These are phyloP conservation scores for Zaprionus taronus DNA, from an alignment of 1,140 invertebrate genomes.

Conservation along the genomic window DNA sequence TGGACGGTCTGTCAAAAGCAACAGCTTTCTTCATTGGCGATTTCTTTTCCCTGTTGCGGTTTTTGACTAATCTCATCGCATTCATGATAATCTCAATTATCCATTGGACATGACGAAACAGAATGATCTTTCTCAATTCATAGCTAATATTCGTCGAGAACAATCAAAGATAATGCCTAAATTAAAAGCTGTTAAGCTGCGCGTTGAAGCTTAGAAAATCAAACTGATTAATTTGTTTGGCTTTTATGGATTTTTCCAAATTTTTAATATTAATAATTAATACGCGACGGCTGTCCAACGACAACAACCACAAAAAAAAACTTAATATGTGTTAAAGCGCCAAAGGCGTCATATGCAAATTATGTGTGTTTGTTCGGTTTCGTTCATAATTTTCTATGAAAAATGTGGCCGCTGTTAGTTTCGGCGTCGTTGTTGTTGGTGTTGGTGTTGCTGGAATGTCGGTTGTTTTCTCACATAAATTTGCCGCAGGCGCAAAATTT, in stretches of 20 bases:
- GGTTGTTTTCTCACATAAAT: slow-evolving; percentile 79
- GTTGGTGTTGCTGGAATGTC: slow-evolving; percentile 18
- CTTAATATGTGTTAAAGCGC: slow-evolving; percentile 54
- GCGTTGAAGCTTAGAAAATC: slow-evolving; percentile 49
- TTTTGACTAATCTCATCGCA: slow-evolving; percentile 3
- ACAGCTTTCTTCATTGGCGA: neutral
- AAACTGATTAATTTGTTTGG: slow-evolving; percentile 72
- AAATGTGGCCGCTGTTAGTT: slow-evolving; percentile 55
- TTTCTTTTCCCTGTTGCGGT: slow-evolving; percentile 14
- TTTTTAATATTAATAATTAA: slow-evolving; percentile 75
- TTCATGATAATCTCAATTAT: slow-evolving; percentile 48
- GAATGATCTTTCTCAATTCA: slow-evolving; percentile 55
- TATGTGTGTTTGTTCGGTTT: slow-evolving; percentile 51
- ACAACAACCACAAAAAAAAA: slow-evolving; percentile 1
- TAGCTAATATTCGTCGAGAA: slow-evolving; percentile 36
- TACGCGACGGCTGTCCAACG: slow-evolving; percentile 36
- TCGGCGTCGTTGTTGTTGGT: slow-evolving; percentile 27
- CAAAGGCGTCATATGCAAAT: slow-evolving; percentile 73
- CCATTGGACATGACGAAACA: slow-evolving; percentile 38
- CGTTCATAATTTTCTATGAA: slow-evolving; percentile 80
- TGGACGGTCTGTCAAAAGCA: neutral
- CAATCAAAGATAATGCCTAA: slow-evolving; percentile 42
- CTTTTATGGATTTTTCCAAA: slow-evolving; percentile 59
- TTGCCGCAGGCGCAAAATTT: slow-evolving; percentile 75
- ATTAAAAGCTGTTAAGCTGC: slow-evolving; percentile 69